Base-by-base conservation (phyloP, 2,888 invertebrate genomes). In the Tromatobia lineatoria region DNA sequence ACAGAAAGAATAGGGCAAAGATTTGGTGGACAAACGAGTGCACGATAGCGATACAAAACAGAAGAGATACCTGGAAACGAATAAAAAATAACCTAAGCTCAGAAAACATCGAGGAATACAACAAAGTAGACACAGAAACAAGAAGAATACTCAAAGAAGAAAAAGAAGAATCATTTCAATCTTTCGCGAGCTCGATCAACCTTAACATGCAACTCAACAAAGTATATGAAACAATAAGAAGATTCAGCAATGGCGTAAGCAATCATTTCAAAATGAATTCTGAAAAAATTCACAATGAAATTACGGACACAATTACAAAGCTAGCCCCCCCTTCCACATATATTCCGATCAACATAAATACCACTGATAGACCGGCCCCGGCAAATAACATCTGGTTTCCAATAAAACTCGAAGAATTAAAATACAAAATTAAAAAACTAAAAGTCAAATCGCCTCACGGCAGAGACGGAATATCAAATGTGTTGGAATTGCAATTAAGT, bases 381-480 rank as follows among this genome's bases (percentile, higher is more conserved):
- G 52, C 74, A 25, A 73, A 66, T 1, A 50, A 50, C 15, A 38
- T 80, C 38, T 80, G 80, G 74, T 25, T 66, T 13, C 74, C 66
- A 20, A 74, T 74, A 11, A 57, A 66, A 52, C 45, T 45, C 13
- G 18, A 38, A 23, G 81, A 81, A 70, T 10, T 81, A 15, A 47
- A 45, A 23, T 13, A 50, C 47, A 47, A 47, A 13, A 47, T 47
- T 47, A 47, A 47, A 47, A 47, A 47, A 47, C 23, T 57, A 11
- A 83, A 80, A 75, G n/a, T 11, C 6, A 64, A 47, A 15, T 71
- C 54, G 18, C 76, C 83, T 2, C 25, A 74, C 18, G 75, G 78
- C 25, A 45, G 57, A 25, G 77, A 82, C 23, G 3, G 45, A 45
- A 74, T 75, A 11, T 29, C 45, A n/a, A 80, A 74, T 38, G 23